These are phyloP conservation scores for Otolemur garnettii DNA, from an alignment of 2,113 vertebrate species.

Conservation along the genomic window DNA sequence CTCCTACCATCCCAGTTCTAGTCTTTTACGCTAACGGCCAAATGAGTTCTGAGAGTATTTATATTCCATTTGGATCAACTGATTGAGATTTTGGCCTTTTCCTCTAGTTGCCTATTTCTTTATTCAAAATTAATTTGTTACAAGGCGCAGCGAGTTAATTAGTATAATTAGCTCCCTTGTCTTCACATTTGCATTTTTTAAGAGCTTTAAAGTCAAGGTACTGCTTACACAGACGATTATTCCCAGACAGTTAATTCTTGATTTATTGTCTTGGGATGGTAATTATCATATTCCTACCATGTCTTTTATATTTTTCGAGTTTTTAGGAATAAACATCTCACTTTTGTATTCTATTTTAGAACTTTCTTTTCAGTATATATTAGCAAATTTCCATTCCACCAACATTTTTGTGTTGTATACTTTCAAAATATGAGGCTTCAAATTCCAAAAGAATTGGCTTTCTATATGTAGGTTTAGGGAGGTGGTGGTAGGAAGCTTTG, in stretches of 20 bases:
- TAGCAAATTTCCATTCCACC: conserved; percentile 20
- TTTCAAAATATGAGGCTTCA: conserved; percentile 38
- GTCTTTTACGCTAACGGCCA: conserved; percentile 65
- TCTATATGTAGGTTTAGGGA: not conserved
- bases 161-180: conserved; percentile 68
- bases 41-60: conserved; percentile 75
- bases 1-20: not conserved
- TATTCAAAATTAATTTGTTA: conserved; percentile 76
- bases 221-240: conserved; percentile 66
- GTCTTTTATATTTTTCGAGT: conserved; percentile 26
- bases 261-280: conserved; percentile 63
- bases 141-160: conserved; percentile 74
- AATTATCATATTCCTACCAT: conserved; percentile 64
- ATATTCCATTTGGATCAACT: conserved; percentile 70
- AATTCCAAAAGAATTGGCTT: conserved; percentile 32
- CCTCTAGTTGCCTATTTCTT: conserved; percentile 73
- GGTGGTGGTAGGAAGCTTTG: not conserved
- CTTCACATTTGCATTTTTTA: conserved; percentile 62
- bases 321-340: conserved; percentile 18
- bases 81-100: conserved; percentile 77
- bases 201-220: conserved; percentile 72
- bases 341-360: not conserved
- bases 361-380: conserved; percentile 48
- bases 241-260: conserved; percentile 69
- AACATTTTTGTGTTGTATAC: not conserved